Conservation (phyloP, 2,113 vertebrate species). For the Micronycteris hirsuta region DNA sequence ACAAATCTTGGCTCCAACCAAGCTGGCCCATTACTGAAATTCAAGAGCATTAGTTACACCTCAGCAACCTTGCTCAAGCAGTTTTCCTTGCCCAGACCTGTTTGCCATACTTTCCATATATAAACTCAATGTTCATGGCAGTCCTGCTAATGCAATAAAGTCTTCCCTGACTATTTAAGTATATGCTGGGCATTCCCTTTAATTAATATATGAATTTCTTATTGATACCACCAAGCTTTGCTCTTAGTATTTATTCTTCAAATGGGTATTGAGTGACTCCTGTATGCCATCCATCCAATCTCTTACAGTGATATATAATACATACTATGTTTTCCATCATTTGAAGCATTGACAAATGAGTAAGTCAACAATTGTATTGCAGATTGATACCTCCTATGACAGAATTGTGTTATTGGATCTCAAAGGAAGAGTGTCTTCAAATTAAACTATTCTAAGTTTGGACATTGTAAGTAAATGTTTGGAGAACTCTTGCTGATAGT, state of each 20-base stretch:
- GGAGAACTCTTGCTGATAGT: neutral
- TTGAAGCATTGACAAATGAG: neutral
- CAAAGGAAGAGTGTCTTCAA: neutral
- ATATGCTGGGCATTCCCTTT: neutral
- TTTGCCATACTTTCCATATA: neutral
- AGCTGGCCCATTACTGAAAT: neutral
- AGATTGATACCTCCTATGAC: neutral
- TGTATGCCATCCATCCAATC: neutral
- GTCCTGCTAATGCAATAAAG: neutral
- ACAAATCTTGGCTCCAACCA: neutral
- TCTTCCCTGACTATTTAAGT: neutral
- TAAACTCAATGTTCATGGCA: neutral
- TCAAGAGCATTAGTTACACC: neutral
- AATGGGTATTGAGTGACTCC: neutral
- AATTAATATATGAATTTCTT: neutral
- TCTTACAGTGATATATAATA: neutral
- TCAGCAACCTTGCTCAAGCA: neutral
- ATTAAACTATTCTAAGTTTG: neutral
- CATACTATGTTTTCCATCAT: neutral
- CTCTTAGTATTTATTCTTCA: neutral
- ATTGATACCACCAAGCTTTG: neutral
- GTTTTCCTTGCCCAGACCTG: neutral
- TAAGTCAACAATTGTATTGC: neutral
- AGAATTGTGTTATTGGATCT: neutral
- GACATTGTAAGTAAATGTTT: neutral